Conservation (phyloP, 2,888 invertebrate species). For the Rotaria sp. region DNA sequence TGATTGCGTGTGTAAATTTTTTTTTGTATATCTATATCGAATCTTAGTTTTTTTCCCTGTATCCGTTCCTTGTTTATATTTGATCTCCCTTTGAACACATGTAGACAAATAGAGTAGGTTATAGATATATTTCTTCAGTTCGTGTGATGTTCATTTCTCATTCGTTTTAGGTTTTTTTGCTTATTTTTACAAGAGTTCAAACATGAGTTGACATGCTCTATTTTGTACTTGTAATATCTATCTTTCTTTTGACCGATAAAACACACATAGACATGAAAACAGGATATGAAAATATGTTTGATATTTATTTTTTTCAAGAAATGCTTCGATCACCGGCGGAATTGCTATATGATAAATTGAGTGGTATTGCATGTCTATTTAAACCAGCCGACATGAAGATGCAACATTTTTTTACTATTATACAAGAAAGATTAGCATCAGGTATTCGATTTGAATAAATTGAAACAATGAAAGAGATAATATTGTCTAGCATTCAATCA, state of each 20-base stretch:
- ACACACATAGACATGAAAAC: background rate
- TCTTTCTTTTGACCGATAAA: background rate
- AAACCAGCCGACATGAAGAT: slow-evolving; percentile 24
- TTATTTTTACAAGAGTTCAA: background rate
- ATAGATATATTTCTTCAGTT: background rate
- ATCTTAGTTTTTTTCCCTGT: background rate
- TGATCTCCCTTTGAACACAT: background rate
- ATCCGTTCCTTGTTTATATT: background rate
- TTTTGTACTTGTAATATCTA: background rate
- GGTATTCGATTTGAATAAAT: background rate
- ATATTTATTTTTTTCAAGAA: background rate
- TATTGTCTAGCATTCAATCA: slow-evolving; percentile 19
- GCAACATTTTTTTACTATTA: slow-evolving; percentile 11
- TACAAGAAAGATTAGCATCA: slow-evolving; percentile 27
- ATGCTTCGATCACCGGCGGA: slow-evolving; percentile 2
- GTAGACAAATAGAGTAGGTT: background rate
- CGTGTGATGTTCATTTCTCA: background rate
- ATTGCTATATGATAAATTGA: background rate
- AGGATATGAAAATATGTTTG: background rate
- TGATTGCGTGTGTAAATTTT: background rate
- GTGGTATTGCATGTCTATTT: slow-evolving; percentile 2
- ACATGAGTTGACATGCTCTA: background rate
- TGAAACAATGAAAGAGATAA: background rate
- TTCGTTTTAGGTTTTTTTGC: background rate
- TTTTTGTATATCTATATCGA: background rate